Evolutionary conservation across 2,888 invertebrate species (phyloP).

Genomic region (Eudemis profundana): DNA sequence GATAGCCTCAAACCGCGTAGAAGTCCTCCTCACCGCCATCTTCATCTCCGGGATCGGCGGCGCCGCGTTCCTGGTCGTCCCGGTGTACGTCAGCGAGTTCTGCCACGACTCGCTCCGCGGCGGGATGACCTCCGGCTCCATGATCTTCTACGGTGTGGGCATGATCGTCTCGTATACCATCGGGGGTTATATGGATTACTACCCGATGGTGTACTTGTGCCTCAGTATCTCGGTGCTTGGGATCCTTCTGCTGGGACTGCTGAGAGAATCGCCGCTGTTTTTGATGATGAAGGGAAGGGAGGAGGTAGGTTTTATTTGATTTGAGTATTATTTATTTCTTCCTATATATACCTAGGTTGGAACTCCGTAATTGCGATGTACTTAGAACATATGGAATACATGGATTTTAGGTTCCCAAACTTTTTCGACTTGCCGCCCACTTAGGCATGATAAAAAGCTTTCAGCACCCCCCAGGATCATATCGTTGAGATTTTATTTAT

Average conservation of each 20-base stretch:
- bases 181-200: slow-evolving; percentile 64
- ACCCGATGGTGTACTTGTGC: slow-evolving; percentile 61
- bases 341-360: too few relatives aligned
- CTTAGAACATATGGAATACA: too few relatives aligned
- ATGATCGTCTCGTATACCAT: slow-evolving; percentile 67
- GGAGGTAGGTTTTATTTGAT: too few relatives aligned
- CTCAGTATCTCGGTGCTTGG: slow-evolving; percentile 56
- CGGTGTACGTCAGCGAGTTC: slow-evolving; percentile 68
- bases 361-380: too few relatives aligned
- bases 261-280: slow-evolving; percentile 68
- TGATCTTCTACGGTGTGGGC: slow-evolving; percentile 65
- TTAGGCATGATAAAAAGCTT: too few relatives aligned
- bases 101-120: slow-evolving; percentile 71
- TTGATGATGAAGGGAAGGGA: slow-evolving; percentile 67
- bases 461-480: too few relatives aligned
- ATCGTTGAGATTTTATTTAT: too few relatives aligned
- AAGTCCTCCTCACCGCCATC: slow-evolving; percentile 60
- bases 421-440: too few relatives aligned
- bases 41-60: slow-evolving; percentile 67
- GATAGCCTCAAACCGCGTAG: slow-evolving; percentile 56
- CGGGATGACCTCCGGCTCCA: slow-evolving; percentile 61
- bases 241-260: slow-evolving; percentile 51
- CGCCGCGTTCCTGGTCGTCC: slow-evolving; percentile 57
- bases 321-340: too few relatives aligned
- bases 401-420: too few relatives aligned